Evolutionary conservation across 2,113 vertebrate genomes (phyloP), one percentile per base, ranked within the genome.

Genomic region (Etheostoma cragini): DNA sequence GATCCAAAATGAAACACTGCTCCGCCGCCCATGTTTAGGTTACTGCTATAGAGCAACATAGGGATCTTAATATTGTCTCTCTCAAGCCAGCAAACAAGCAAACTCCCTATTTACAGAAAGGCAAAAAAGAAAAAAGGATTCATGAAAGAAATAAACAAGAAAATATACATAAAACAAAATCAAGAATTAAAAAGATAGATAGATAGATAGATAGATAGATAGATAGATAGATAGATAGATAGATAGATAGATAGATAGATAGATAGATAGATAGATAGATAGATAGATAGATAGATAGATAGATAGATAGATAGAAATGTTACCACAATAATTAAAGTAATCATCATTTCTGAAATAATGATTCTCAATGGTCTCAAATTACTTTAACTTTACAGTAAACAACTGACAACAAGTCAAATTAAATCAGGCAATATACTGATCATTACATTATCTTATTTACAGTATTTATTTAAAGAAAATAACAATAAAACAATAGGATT

Each of bases 1-100:
- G 87, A 93, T 92, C 91, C 90, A 80, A 90, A 91, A 81, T 78
- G 87, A 90, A 90, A 79, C 82, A 11, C 61, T 65, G 88, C 88
- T 89, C 84, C 84, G 69, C 38, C n/a, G 22, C 66, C 84, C 73
- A 68, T 82, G 63, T 89, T 90, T 87, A 88, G 88, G 57, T 80
- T 17, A n/a, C 70, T 33, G 80, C 66, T 35, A 46, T 6, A 75
- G 61, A 68, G 56, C 66, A 76, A 45, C 63, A 58, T 1, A 35
- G 42, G 26, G 47, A 35, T 45, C 26, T 71, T 75, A 22, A 65
- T 42, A 33, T 72, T 63, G 30, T 6, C 22, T 30, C 61, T 22
- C 22, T 58, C 7, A 8, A 54, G 19, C 24, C 19, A 47, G 6
- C 30, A 35, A 17, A 21, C 8, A 12, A 30, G 30, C n/a, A 22